Evolutionary conservation across 2,888 invertebrate species (phyloP), one percentile per base, ranked within the genome.

Genomic region (Synergus laeviventris): DNA sequence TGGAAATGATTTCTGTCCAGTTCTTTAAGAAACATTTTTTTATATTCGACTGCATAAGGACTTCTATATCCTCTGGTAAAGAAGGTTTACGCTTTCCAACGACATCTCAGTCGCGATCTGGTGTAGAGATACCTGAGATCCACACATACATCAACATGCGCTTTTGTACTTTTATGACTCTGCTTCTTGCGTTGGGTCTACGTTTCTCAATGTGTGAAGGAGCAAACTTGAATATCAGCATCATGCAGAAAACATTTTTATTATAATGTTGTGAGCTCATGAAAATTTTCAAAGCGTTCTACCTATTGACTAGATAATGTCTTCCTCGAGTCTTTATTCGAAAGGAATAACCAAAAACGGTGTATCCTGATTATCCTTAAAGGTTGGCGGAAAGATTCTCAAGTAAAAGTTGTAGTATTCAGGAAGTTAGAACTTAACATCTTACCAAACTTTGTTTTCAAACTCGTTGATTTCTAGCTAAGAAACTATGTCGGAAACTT

Each of bases 51-150:
- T 70, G 18, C 12, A 45, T 49, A 49, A 70, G 16, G n/a, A 45
- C n/a, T 1, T 31, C n/a, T 49, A 70, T 70, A 70, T 45, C 18
- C 31, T 5, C 24, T 70, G 11, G 49, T 49, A 49, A 12, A 54
- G 54, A 70, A 49, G 70, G 45, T 70, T 49, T 70, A 70, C 36
- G 49, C 70, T 70, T 45, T 11, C n/a, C 70, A 49, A 36, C 31
- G 31, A 70, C n/a, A 70, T 70, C 5, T 31, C 36, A 70, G 21
- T 36, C 49, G 49, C n/a, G n/a, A 70, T 70, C 70, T 45, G 4
- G 31, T 54, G 49, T 31, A 70, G 49, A 18, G 66, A 70, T 49
- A 31, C 18, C 49, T 49, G 31, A 66, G 24, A 49, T 31, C 16
- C 49, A 70, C 24, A 70, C 18, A 49, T 31, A n/a, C 70, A 70